Conservation (phyloP, 2,888 invertebrate genomes). For the Atherix ibis region DNA sequence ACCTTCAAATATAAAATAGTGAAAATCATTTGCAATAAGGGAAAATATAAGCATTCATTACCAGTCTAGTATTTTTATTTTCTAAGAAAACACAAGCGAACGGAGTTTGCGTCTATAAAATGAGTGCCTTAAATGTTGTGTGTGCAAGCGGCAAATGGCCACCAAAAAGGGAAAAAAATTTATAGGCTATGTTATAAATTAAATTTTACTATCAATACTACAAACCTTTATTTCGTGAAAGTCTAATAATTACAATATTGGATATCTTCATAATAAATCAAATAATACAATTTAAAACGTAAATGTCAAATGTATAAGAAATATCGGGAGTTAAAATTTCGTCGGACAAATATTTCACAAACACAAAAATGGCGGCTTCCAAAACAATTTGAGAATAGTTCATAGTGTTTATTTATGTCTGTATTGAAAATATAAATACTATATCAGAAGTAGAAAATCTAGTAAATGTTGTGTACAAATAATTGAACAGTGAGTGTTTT, state of each 20-base stretch:
- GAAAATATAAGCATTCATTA: not conserved
- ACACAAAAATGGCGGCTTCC: conserved; percentile 12
- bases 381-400: not conserved
- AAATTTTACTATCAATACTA: too few species aligned
- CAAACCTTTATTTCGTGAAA: not conserved
- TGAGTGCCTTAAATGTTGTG: conserved; percentile 4
- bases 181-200: not conserved
- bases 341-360: conserved; percentile 13
- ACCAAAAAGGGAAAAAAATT: conserved; percentile 4
- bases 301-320: too few species aligned
- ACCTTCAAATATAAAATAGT: conserved; percentile 3
- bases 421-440: too few species aligned
- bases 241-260: too few species aligned
- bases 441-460: too few species aligned
- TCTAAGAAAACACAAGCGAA: not conserved
- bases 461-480: too few species aligned
- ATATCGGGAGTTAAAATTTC: too few species aligned
- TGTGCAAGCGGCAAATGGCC: conserved; percentile 13
- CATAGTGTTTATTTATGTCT: too few species aligned
- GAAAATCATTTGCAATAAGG: not conserved
- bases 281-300: too few species aligned
- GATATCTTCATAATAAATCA: too few species aligned
- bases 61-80: too few species aligned
- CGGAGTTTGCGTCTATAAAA: conserved; percentile 9
- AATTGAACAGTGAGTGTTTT: too few species aligned